phyloP scores from a whole-genome alignment of 2,113 vertebrate genomes.

The Lagopus muta region DNA sequence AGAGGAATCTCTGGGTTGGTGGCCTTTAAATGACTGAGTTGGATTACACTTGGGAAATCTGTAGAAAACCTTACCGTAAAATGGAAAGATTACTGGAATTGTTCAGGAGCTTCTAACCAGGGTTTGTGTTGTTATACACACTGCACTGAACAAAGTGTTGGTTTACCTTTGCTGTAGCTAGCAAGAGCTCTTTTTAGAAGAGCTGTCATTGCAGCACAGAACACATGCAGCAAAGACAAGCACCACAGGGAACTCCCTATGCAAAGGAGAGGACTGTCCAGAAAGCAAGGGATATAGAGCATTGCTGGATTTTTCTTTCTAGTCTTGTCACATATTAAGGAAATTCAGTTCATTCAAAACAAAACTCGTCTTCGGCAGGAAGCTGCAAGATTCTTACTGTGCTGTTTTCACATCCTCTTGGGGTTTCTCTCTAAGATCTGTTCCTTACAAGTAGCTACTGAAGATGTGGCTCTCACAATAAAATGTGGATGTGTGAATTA shows the following conservation, averaged over 20 bases:
- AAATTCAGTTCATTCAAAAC: background rate
- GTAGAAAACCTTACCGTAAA: background rate
- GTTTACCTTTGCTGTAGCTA: background rate
- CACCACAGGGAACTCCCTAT: background rate
- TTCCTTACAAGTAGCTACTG: conserved; percentile 1
- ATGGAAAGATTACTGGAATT: background rate
- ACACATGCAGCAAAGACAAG: background rate
- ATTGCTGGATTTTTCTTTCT: background rate
- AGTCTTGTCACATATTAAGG: background rate
- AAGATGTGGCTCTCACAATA: background rate
- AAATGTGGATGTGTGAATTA: background rate
- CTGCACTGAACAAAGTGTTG: background rate
- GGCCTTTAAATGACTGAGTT: background rate
- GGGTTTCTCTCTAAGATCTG: background rate
- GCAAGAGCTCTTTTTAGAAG: background rate
- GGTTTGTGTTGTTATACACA: background rate
- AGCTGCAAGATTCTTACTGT: background rate
- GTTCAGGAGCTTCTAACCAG: background rate
- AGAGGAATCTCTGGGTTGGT: background rate
- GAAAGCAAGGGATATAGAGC: background rate
- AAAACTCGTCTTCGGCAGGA: background rate
- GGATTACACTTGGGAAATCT: background rate
- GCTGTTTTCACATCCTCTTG: conserved; percentile 40
- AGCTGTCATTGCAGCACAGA: background rate
- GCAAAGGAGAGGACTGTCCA: background rate